Conservation (phyloP, 2,113 vertebrate genomes). For the Cavia porcellus region DNA sequence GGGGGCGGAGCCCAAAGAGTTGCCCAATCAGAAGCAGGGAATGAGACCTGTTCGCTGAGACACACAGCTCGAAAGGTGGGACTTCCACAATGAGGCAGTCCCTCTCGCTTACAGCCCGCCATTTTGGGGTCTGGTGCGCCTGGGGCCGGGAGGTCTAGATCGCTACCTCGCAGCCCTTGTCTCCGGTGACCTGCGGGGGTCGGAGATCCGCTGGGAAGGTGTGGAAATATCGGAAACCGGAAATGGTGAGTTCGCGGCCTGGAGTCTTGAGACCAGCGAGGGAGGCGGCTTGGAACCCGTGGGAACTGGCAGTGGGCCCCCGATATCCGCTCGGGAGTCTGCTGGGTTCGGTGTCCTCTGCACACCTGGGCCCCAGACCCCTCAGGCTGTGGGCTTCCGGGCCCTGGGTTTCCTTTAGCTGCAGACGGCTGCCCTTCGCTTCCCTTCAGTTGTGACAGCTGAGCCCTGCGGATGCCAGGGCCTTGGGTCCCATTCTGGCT, state of each 20-base stretch:
- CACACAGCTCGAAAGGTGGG: background rate
- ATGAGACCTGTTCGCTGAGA: background rate
- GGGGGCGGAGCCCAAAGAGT: background rate
- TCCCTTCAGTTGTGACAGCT: background rate
- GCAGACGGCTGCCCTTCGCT: background rate
- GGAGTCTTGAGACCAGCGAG: background rate
- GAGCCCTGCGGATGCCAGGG: background rate
- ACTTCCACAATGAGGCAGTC: background rate
- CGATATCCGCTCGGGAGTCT: background rate
- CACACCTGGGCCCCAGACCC: background rate
- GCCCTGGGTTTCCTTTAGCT: background rate
- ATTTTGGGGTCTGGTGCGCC: background rate
- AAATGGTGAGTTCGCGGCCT: background rate
- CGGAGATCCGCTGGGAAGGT: background rate
- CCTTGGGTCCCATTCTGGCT: background rate
- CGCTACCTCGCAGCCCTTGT: too few species aligned
- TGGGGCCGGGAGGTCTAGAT: background rate
- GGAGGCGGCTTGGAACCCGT: background rate
- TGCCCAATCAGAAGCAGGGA: background rate
- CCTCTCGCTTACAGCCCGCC: background rate
- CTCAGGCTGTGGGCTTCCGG: background rate
- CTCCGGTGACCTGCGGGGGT: background rate
- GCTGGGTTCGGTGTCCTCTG: background rate
- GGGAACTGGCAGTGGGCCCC: background rate
- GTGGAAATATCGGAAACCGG: background rate